Percentiles rank a stretch among this genome's conserved stretches.
Evolutionary conservation across 37 sponge, comb jelly and placozoan species (phyloP).

Genomic region (Aphrocallistes beatrix): DNA sequence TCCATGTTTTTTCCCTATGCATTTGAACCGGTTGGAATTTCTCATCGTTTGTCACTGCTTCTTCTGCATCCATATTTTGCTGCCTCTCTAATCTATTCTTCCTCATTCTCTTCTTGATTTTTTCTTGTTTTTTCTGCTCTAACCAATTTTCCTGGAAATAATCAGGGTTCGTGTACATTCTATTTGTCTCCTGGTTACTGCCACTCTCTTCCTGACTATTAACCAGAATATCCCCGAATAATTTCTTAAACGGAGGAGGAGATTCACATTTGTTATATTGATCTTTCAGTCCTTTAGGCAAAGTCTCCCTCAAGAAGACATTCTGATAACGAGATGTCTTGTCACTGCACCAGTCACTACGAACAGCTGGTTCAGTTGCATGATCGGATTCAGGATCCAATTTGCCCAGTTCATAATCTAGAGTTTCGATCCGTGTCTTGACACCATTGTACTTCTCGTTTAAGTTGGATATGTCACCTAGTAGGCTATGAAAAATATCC

Average conservation of each 20-base stretch:
- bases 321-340: background rate
- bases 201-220: background rate
- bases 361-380: background rate
- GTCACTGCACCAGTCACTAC: background rate
- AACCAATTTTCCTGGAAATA: background rate
- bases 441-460: background rate
- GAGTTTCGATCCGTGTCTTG: background rate
- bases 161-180: background rate
- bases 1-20: background rate
- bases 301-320: background rate
- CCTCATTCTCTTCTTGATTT: background rate
- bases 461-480: background rate
- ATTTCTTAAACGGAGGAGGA: background rate
- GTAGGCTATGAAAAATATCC: background rate
- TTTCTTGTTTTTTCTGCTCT: background rate
- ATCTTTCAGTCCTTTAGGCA: background rate
- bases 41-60: background rate
- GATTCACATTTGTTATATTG: background rate
- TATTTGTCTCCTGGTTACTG: background rate
- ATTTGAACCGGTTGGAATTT: background rate
- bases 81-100: background rate
- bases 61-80: background rate
- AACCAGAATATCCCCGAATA: background rate
- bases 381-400: background rate
- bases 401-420: background rate